A percentile compares a stretch with the other conserved stretches of the same genome.
Conservation (phyloP, 2,888 invertebrate species). For the Caenorhabditis sp. region DNA sequence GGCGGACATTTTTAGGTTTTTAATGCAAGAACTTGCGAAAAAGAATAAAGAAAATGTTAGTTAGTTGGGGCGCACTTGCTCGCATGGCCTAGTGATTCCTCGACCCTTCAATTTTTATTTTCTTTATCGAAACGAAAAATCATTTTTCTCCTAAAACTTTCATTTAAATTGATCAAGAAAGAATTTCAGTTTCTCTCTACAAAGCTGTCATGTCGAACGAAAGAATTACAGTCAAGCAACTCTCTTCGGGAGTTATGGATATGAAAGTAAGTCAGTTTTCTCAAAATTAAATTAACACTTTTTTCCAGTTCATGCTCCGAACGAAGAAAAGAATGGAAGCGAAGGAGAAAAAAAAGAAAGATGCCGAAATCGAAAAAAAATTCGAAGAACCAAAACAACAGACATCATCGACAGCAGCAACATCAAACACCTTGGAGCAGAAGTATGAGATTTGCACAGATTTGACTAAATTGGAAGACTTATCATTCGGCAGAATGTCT, state of each 20-base stretch:
- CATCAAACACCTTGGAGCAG: not conserved
- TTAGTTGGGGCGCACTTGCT: slow-evolving; percentile 22
- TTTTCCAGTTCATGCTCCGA: slow-evolving; percentile 56
- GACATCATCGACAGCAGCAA: slow-evolving; percentile 1
- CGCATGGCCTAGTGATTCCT: not conserved
- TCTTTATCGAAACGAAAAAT: no score
- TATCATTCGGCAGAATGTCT: slow-evolving; percentile 85
- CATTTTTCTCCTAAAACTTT: not conserved
- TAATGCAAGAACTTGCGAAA: slow-evolving; percentile 4
- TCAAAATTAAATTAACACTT: not conserved
- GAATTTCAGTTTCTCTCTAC: not conserved
- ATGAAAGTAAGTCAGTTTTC: slow-evolving; percentile 44
- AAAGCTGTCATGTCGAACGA: slow-evolving; percentile 11
- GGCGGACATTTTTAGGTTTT: slow-evolving; percentile 16
- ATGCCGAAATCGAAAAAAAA: slow-evolving; percentile 26
- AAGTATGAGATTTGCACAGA: slow-evolving; percentile 33
- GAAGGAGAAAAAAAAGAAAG: slow-evolving; percentile 36
- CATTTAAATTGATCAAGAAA: not conserved
- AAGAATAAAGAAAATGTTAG: not conserved
- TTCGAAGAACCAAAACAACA: slow-evolving; percentile 12
- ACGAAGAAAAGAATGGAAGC: slow-evolving; percentile 47
- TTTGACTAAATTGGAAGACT: slow-evolving; percentile 78
- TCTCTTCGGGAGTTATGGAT: slow-evolving; percentile 48
- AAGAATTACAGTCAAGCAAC: slow-evolving; percentile 35
- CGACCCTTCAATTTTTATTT: not conserved